These are phyloP conservation scores for Phallusia fumigata DNA, from an alignment of 23 tunicate species.

Conservation along the genomic window DNA sequence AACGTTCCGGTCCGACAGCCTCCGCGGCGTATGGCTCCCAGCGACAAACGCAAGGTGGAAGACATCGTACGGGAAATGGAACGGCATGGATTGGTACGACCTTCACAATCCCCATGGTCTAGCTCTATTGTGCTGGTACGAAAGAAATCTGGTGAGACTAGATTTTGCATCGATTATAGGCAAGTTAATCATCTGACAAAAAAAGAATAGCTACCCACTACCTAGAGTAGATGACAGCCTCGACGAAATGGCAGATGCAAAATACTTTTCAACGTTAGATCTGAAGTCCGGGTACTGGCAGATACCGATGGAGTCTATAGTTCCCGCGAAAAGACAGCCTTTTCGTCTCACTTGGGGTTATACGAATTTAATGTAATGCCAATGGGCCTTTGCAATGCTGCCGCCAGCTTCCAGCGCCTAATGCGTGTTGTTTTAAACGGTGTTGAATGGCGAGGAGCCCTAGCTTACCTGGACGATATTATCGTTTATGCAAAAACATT, in stretches of 20 bases:
- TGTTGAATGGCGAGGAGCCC: too few species aligned
- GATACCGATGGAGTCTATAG: too few species aligned
- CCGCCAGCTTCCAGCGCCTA: conserved; percentile 43
- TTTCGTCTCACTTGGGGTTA: neutral
- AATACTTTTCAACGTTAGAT: too few species aligned
- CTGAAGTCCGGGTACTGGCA: too few species aligned
- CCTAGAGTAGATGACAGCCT: too few species aligned
- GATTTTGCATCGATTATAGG: conserved; percentile 6
- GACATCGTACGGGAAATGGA: neutral
- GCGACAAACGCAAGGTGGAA: neutral
- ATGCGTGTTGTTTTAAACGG: conserved; percentile 27
- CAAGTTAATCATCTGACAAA: conserved; percentile 16
- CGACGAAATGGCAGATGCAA: too few species aligned
- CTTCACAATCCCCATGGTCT: conserved; percentile 8
- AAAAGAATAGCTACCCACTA: neutral
- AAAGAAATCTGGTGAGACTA: conserved; percentile 11
- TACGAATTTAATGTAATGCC: too few species aligned
- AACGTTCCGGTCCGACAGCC: neutral
- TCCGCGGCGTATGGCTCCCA: neutral
- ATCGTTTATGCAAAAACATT: conserved; percentile 25
- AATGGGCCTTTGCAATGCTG: conserved; percentile 34
- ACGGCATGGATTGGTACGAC: neutral
- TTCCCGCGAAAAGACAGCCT: neutral
- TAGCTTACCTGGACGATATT: too few species aligned
- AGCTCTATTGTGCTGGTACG: neutral